Evolutionary conservation across 2,888 invertebrate genomes (phyloP).

Genomic region (Anagyrus pseudococci): DNA sequence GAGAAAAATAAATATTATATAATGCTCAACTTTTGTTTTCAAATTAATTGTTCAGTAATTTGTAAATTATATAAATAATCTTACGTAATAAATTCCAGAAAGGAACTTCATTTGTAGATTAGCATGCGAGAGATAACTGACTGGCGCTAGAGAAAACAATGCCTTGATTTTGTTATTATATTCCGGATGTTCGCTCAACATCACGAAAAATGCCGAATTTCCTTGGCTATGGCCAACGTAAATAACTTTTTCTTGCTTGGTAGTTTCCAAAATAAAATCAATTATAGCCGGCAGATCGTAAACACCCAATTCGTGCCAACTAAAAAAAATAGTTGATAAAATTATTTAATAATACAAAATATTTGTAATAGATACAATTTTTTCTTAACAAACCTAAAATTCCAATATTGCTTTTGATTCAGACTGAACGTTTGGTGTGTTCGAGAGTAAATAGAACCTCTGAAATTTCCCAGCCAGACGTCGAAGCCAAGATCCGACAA

Average conservation of each 20-base stretch:
- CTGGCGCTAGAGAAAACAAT: slow-evolving; percentile 57
- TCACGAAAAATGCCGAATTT: slow-evolving; percentile 59
- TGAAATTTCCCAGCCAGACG: slow-evolving; percentile 68
- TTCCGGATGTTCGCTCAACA: slow-evolving; percentile 57
- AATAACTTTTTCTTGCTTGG: slow-evolving; percentile 61
- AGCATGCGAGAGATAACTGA: slow-evolving; percentile 61
- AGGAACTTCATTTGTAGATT: slow-evolving; percentile 60
- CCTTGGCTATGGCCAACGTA: slow-evolving; percentile 72
- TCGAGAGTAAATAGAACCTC: slow-evolving; percentile 70
- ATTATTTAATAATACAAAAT: no score
- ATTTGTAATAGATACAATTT: no score
- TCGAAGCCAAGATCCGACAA: slow-evolving; percentile 55
- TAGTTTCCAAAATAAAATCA: slow-evolving; percentile 64
- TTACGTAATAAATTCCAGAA: slow-evolving; percentile 58
- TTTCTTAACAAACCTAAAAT: no score
- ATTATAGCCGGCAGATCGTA: slow-evolving; percentile 70
- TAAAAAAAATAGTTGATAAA: no score
- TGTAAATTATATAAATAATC: neutral
- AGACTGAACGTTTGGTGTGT: slow-evolving; percentile 61
- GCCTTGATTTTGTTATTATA: slow-evolving; percentile 60
- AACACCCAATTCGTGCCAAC: slow-evolving; percentile 71
- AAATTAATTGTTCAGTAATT: slow-evolving; percentile 65
- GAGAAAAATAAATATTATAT: slow-evolving; percentile 66
- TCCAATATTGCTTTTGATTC: slow-evolving; percentile 53
- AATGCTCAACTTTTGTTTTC: slow-evolving; percentile 64